These are phyloP conservation scores for Drymonia ruficornis DNA, from an alignment of 2,888 invertebrate genomes.

Conservation along the genomic window DNA sequence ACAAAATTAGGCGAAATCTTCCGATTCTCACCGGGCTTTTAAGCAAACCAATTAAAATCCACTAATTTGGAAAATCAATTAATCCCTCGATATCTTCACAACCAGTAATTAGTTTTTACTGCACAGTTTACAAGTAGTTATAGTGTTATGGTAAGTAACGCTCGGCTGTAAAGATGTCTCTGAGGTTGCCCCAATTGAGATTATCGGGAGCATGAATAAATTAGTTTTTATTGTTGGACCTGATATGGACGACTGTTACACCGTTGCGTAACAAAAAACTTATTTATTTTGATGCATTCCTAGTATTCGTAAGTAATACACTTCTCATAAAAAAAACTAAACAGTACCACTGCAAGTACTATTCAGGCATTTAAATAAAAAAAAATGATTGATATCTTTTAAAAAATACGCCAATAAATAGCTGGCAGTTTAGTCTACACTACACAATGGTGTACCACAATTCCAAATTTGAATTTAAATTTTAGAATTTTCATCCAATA, in stretches of 20 bases:
- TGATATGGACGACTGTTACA: background rate
- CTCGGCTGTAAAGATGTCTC: background rate
- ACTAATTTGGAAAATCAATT: constrained; percentile 1
- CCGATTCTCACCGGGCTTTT: background rate
- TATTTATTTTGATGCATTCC: too few species aligned
- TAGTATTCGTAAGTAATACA: too few species aligned
- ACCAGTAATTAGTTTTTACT: background rate
- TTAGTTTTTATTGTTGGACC: background rate
- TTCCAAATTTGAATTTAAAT: too few species aligned
- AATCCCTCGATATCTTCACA: background rate
- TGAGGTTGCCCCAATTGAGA: background rate
- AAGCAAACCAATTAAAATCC: background rate
- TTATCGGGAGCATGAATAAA: constrained; percentile 1
- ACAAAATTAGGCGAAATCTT: background rate
- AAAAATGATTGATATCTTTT: too few species aligned
- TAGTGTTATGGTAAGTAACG: background rate
- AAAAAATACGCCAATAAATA: too few species aligned
- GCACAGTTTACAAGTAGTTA: background rate
- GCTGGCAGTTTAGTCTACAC: too few species aligned
- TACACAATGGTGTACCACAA: too few species aligned
- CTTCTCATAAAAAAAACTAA: too few species aligned
- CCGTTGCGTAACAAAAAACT: background rate
- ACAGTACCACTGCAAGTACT: too few species aligned
- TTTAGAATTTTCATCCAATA: too few species aligned
- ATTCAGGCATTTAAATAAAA: too few species aligned